Conservation (phyloP, 2,113 vertebrate genomes). For the Saiga tatarica region DNA sequence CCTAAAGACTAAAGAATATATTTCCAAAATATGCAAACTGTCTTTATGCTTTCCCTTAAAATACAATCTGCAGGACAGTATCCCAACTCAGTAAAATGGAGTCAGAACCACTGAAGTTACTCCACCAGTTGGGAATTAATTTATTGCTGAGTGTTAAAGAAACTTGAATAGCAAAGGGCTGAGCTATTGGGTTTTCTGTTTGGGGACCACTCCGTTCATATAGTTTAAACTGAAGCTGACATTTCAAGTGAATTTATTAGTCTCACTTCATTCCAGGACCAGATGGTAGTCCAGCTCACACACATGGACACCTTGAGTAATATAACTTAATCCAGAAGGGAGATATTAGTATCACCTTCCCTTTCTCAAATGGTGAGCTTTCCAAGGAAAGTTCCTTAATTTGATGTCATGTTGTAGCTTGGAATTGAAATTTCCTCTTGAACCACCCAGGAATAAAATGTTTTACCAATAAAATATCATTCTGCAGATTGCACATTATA, state of each 20-base stretch:
- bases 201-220: constrained; percentile 30
- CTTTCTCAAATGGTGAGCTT: constrained; percentile 1
- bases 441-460: not conserved
- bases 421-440: constrained; percentile 51
- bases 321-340: constrained; percentile 55
- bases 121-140: not conserved
- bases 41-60: not conserved
- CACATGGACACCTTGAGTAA: constrained; percentile 35
- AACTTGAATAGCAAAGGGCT: constrained; percentile 54
- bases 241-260: constrained; percentile 66
- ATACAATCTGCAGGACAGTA: not conserved
- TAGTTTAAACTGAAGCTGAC: constrained; percentile 56
- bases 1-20: not conserved
- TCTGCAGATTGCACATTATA: not conserved
- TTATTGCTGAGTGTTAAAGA: constrained; percentile 46
- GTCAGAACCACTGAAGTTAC: not conserved
- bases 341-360: constrained; percentile 52
- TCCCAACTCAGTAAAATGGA: constrained; percentile 22
- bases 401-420: constrained; percentile 37
- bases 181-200: constrained; percentile 53
- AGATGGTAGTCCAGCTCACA: constrained; percentile 45
- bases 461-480: constrained; percentile 32
- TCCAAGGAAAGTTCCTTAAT: constrained; percentile 24
- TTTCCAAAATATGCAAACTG: constrained; percentile 1
- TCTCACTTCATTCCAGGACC: constrained; percentile 47